Percentiles rank a stretch among this genome's conserved stretches.
These are phyloP conservation scores for Scaptomyza cyrtandrae DNA, from an alignment of 2,888 invertebrate genomes.

Conservation along the genomic window DNA sequence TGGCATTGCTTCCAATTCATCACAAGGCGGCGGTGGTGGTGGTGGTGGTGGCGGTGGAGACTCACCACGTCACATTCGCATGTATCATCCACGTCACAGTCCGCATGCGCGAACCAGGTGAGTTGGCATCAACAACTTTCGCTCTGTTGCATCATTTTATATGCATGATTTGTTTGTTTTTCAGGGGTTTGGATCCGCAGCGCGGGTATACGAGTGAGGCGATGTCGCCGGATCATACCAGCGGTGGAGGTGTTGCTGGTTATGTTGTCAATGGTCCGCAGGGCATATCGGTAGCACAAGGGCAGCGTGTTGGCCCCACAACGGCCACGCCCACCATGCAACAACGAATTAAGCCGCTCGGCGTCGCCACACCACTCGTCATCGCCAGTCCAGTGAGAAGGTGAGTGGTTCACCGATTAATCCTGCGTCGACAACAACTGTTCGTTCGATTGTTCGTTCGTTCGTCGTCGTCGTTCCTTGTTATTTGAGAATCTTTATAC, in stretches of 20 bases:
- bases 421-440: too few relatives aligned
- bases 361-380: slow-evolving; percentile 94
- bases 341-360: slow-evolving; percentile 94
- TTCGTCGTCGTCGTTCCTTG: neutral
- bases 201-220: slow-evolving; percentile 87
- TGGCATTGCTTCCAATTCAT: slow-evolving; percentile 36
- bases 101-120: slow-evolving; percentile 91
- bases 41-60: slow-evolving; percentile 83
- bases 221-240: slow-evolving; percentile 87
- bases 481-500: neutral
- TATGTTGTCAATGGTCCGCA: slow-evolving; percentile 66
- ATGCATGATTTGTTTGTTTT: neutral
- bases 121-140: slow-evolving; percentile 30
- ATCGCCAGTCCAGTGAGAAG: slow-evolving; percentile 95
- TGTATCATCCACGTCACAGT: slow-evolving; percentile 88
- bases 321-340: slow-evolving; percentile 93
- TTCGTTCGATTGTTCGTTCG: too few relatives aligned
- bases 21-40: slow-evolving; percentile 76
- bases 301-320: slow-evolving; percentile 84
- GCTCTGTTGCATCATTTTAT: neutral
- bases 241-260: slow-evolving; percentile 71
- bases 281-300: slow-evolving; percentile 85
- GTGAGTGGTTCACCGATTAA: slow-evolving; percentile 85
- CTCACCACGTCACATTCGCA: slow-evolving; percentile 85
- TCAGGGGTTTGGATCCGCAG: slow-evolving; percentile 87